Percentiles rank a stretch among this genome's conserved stretches.
phyloP scores from a whole-genome alignment of 2,888 invertebrate species.

The Candidula unifasciata region DNA sequence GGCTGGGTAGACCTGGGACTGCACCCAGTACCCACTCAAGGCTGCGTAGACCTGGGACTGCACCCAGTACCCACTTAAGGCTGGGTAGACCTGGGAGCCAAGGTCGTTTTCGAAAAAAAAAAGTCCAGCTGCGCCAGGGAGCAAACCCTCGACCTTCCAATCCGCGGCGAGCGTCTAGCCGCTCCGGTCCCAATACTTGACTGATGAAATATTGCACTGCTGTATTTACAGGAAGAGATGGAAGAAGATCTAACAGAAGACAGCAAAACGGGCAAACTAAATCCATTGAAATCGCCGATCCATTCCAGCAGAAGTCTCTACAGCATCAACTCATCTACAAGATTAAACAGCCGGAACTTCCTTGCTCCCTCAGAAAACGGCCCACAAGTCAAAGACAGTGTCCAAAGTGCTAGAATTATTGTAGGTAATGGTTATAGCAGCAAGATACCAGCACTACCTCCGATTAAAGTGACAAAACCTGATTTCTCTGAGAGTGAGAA shows the following conservation, averaged over 20 bases:
- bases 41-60: too few species aligned
- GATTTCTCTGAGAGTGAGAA: background rate
- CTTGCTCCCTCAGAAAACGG: background rate
- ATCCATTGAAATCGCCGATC: conserved; percentile 25
- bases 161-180: too few species aligned
- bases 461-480: conserved; percentile 45
- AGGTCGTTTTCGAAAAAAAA: too few species aligned
- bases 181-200: too few species aligned
- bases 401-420: background rate
- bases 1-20: too few species aligned
- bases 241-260: conserved; percentile 67
- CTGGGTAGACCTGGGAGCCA: too few species aligned
- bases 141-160: too few species aligned
- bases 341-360: background rate
- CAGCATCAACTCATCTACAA: background rate
- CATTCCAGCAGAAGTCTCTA: conserved; percentile 1
- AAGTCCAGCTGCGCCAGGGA: too few species aligned
- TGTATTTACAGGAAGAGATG: conserved; percentile 58
- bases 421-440: background rate
- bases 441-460: conserved; percentile 40
- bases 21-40: too few species aligned
- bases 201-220: background rate
- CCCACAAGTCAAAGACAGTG: background rate
- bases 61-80: too few species aligned
- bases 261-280: conserved; percentile 60